A percentile compares a stretch with the other conserved stretches of the same genome.
Conservation (phyloP, 2,797 vertebrate genomes). For the Hirundo rustica region DNA sequence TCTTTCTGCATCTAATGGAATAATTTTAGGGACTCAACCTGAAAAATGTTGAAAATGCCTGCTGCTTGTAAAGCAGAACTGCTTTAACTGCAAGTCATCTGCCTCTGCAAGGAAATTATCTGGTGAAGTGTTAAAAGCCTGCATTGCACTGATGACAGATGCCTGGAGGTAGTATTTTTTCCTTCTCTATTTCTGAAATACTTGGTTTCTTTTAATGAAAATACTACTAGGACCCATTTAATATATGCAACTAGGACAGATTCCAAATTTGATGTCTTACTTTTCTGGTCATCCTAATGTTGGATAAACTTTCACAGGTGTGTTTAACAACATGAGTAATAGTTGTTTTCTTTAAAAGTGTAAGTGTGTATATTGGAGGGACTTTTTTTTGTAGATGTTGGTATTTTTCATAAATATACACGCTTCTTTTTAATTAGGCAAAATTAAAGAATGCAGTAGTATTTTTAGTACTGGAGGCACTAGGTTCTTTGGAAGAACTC, state of each 20-base stretch:
- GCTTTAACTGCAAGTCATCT: neutral
- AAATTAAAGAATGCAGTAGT: neutral
- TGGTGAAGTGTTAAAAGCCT: neutral
- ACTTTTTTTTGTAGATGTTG: neutral
- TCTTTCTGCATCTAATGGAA: neutral
- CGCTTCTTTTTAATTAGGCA: neutral
- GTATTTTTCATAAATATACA: neutral
- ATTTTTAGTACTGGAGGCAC: neutral
- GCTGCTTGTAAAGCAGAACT: neutral
- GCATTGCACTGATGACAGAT: neutral
- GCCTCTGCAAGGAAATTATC: neutral
- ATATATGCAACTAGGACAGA: neutral
- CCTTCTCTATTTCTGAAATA: neutral
- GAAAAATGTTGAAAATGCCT: neutral
- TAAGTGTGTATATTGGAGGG: neutral
- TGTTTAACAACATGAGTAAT: neutral
- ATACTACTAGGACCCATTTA: neutral
- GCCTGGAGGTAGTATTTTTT: neutral
- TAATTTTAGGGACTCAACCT: neutral
- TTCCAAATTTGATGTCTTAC: neutral
- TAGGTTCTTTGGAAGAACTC: neutral
- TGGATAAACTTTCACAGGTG: neutral
- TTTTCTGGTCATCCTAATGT: neutral
- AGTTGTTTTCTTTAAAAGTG: neutral
- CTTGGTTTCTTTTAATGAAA: neutral